Conservation (phyloP, 2,888 invertebrate genomes). For the Listrodromus nycthemerus region DNA sequence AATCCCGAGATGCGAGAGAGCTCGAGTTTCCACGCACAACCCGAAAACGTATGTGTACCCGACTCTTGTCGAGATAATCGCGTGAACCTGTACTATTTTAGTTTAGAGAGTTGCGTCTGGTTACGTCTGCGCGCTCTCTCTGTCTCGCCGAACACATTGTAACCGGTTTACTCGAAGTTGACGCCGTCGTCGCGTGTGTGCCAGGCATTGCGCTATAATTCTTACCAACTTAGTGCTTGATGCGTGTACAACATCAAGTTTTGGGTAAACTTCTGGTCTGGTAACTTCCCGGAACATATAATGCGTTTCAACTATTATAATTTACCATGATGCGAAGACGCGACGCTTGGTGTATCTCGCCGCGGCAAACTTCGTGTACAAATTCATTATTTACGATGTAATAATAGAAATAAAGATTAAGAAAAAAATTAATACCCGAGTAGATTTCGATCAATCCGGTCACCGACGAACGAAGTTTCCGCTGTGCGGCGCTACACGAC, state of each 20-base stretch:
- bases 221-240: slow-evolving; percentile 47
- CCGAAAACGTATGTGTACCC: slow-evolving; percentile 14
- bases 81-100: slow-evolving; percentile 47
- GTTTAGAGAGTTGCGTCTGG: slow-evolving; percentile 41
- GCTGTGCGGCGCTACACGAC: slow-evolving; percentile 18
- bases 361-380: not conserved
- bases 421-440: not conserved
- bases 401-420: not conserved
- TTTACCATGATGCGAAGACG: slow-evolving; percentile 5
- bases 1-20: slow-evolving; percentile 3
- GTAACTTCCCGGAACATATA: slow-evolving; percentile 35
- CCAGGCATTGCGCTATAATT: slow-evolving; percentile 48
- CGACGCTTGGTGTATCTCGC: not conserved
- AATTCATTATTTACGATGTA: not conserved
- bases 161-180: slow-evolving; percentile 29
- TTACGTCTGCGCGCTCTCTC: slow-evolving; percentile 13
- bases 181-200: slow-evolving; percentile 9
- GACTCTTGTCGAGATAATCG: slow-evolving; percentile 48
- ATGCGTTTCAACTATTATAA: slow-evolving; percentile 39
- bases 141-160: slow-evolving; percentile 18
- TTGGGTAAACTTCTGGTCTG: slow-evolving; percentile 51
- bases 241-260: slow-evolving; percentile 50
- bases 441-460: slow-evolving; percentile 24
- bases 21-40: not conserved
- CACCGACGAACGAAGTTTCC: slow-evolving; percentile 18